A percentile compares a stretch with the other conserved stretches of the same genome.
Conservation (phyloP, 2,888 invertebrate species). For the Yponomeuta sedellus region DNA sequence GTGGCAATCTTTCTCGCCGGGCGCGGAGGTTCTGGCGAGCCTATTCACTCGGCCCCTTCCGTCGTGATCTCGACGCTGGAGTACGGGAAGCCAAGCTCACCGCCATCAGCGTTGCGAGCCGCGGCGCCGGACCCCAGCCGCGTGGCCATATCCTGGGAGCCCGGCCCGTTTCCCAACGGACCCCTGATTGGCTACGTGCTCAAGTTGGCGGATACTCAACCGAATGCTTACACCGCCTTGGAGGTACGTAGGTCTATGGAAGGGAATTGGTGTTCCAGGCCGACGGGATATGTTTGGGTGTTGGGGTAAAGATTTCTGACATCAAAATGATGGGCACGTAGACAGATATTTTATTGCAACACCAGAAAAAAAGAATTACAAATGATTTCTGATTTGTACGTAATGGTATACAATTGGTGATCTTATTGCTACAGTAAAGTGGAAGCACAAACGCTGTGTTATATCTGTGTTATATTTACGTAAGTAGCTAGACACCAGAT, state of each 20-base stretch:
- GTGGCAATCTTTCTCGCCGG: slow-evolving; percentile 87
- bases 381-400: too few relatives aligned
- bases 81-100: slow-evolving; percentile 84
- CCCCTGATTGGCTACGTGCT: slow-evolving; percentile 91
- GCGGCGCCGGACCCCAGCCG: slow-evolving; percentile 88
- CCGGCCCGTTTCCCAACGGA: slow-evolving; percentile 91
- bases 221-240: slow-evolving; percentile 77
- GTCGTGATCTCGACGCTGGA: slow-evolving; percentile 85
- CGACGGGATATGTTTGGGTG: too few relatives aligned
- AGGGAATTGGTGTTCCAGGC: neutral
- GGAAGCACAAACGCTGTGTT: too few relatives aligned
- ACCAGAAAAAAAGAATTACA: too few relatives aligned
- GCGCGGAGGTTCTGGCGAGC: slow-evolving; percentile 76
- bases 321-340: too few relatives aligned
- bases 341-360: too few relatives aligned
- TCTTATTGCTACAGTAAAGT: too few relatives aligned
- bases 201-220: slow-evolving; percentile 77
- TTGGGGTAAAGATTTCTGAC: too few relatives aligned
- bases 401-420: too few relatives aligned
- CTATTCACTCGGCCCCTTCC: slow-evolving; percentile 84
- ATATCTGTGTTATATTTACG: too few relatives aligned
- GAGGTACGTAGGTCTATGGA: slow-evolving; percentile 68
- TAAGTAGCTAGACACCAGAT: too few relatives aligned
- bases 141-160: slow-evolving; percentile 92
- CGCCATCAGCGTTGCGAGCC: slow-evolving; percentile 84